Base-by-base conservation (phyloP, 2,113 vertebrate species). In the Pomatostomus ruficeps region DNA sequence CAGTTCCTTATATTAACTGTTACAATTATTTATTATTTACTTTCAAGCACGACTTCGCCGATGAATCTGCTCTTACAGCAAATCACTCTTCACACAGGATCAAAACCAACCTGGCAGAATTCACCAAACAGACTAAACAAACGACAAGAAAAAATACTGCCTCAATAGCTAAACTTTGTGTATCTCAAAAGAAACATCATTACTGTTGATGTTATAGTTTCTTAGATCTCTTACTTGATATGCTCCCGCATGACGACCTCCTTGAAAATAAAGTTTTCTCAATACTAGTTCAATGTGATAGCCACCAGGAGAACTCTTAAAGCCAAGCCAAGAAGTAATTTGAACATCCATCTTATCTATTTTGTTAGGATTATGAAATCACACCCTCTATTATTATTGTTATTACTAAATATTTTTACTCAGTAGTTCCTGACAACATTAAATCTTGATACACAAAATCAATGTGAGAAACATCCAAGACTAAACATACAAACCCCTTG, bases 121-220 rank as follows among this genome's bases (percentile, higher is more conserved):
- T 76, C 86, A 42, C 88, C 48, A 76, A 83, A 91, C 1, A 95
- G 85, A 86, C 83, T 88, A 93, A 95, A 95, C 85, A 95, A 96
- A 76, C 1, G 38, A 61, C 67, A 36, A 73, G 51, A 20, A 66
- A 54, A 71, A 76, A 83, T 33, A 38, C 45, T 62, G 82, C 36
- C 35, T 77, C 25, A 10, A 22, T 18, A 55, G 58, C 67, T 80
- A 7, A 46, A 19, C 7, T 62, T 92, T 51, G 51, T 62, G 35
- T 72, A 43, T 54, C 43, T 31, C 24, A 9, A 77, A 43, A 89
- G 45, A 81, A 84, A 70, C 17, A 21, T 38, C 54, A 21, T 78
- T 57, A 5, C 35, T 61, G 18, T 63, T 72, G 36, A 81, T 89
- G 29, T 55, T 92, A 59, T 11, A 78, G 46, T 95, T 78, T 87